A percentile compares a stretch with the other conserved stretches of the same genome.
Conservation (phyloP, 2,113 vertebrate species). For the Atrichornis clamosus region DNA sequence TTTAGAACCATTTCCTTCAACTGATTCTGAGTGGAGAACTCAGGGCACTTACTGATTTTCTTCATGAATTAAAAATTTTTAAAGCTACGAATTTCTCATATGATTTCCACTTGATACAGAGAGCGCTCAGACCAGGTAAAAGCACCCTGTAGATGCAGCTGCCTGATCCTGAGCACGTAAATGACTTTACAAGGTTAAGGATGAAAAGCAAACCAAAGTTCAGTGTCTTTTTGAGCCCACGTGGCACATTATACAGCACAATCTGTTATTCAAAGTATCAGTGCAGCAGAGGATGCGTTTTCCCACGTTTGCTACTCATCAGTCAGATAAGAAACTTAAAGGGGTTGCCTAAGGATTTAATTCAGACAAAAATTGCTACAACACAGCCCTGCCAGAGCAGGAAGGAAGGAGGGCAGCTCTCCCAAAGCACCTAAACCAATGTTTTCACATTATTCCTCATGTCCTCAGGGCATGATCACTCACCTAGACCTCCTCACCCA, state of each 20-base stretch:
- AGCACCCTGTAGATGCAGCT: neutral
- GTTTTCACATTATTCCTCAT: neutral
- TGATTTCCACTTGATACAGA: neutral
- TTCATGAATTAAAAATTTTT: neutral
- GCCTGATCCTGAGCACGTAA: neutral
- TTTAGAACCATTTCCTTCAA: neutral
- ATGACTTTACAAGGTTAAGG: fast-evolving
- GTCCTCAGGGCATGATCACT: neutral
- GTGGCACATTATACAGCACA: neutral
- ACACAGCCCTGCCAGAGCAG: neutral
- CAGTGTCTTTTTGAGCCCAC: fast-evolving
- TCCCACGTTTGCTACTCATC: neutral
- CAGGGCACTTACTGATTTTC: neutral
- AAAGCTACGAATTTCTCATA: neutral
- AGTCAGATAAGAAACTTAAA: neutral
- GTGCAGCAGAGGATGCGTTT: neutral
- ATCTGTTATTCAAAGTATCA: neutral
- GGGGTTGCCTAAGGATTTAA: neutral
- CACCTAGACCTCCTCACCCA: neutral
- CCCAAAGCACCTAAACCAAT: neutral
- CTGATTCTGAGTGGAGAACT: neutral
- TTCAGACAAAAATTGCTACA: neutral
- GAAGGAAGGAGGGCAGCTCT: neutral
- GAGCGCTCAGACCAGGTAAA: neutral
- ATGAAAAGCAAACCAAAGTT: neutral